A percentile compares a stretch with the other conserved stretches of the same genome.
phyloP scores from a whole-genome alignment of 1,140 invertebrate species.

The Drosophila watanabei region DNA sequence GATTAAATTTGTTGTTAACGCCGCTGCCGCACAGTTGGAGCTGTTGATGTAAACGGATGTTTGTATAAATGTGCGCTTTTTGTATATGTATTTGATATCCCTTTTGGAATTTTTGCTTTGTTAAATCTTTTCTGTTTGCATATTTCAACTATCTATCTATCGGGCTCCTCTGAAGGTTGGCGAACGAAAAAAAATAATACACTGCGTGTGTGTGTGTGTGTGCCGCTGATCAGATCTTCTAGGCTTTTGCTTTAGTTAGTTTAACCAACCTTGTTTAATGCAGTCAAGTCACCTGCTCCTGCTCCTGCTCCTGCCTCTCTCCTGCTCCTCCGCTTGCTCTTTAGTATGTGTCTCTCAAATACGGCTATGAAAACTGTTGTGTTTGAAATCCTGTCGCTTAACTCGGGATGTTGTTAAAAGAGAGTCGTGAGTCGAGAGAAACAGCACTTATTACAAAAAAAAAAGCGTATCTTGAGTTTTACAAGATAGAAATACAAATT shows the following conservation, averaged over 20 bases:
- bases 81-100: conserved; percentile 16
- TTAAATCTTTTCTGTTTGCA: conserved; percentile 13
- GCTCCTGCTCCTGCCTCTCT: background rate
- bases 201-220: conserved; percentile 3
- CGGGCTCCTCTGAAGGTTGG: background rate
- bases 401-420: conserved; percentile 1
- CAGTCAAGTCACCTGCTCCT: conserved; percentile 14
- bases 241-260: conserved; percentile 3
- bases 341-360: conserved; percentile 9
- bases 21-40: conserved; percentile 14
- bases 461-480: conserved; percentile 8
- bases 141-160: conserved; percentile 9
- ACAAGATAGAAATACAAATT: conserved; percentile 42
- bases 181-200: background rate
- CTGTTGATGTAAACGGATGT: conserved; percentile 16
- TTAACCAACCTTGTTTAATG: conserved; percentile 18
- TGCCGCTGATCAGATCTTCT: conserved; percentile 4
- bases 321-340: conserved; percentile 7
- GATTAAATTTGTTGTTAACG: conserved; percentile 23
- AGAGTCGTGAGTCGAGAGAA: background rate
- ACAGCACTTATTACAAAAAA: conserved; percentile 3
- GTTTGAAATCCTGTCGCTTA: conserved; percentile 6
- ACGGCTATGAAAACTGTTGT: conserved; percentile 6
- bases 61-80: conserved; percentile 14
- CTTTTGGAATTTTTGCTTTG: background rate